Evolutionary conservation across 2,113 vertebrate genomes (phyloP).

Genomic region (Andinoacara biseriatus): DNA sequence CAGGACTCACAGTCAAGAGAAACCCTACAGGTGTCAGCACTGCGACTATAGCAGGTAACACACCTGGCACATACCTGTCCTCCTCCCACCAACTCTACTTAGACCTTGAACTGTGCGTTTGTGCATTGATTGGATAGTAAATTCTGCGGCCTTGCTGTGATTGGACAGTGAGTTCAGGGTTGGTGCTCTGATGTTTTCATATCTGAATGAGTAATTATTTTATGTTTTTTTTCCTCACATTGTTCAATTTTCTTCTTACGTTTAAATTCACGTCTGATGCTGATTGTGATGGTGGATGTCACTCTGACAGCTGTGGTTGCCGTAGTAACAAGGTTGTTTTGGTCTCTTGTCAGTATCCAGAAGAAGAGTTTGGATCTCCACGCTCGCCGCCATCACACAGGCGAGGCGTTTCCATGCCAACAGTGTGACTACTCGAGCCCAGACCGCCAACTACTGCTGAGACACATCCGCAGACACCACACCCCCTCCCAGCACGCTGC

Average conservation of each 20-base stretch:
- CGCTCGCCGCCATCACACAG: conserved; percentile 67
- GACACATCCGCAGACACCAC: conserved; percentile 75
- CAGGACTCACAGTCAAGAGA: conserved; percentile 69
- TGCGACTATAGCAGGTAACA: conserved; percentile 77
- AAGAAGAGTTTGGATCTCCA: conserved; percentile 85
- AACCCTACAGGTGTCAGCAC: conserved; percentile 69
- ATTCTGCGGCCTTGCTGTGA: no score
- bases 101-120: no score
- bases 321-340: neutral
- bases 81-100: neutral
- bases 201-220: no score
- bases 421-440: conserved; percentile 76
- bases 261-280: no score
- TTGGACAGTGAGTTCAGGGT: no score
- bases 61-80: neutral
- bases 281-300: no score
- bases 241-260: no score
- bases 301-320: neutral
- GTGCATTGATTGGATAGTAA: no score
- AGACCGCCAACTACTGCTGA: conserved; percentile 74
- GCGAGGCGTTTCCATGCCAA: conserved; percentile 74
- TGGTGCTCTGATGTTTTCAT: no score
- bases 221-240: no score
- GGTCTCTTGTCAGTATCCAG: conserved; percentile 63
- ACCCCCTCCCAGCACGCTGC: conserved; percentile 1